Percentiles rank a stretch among this genome's conserved stretches.
phyloP scores from a whole-genome alignment of 2,797 vertebrate genomes.

The Garrulus glandarius region DNA sequence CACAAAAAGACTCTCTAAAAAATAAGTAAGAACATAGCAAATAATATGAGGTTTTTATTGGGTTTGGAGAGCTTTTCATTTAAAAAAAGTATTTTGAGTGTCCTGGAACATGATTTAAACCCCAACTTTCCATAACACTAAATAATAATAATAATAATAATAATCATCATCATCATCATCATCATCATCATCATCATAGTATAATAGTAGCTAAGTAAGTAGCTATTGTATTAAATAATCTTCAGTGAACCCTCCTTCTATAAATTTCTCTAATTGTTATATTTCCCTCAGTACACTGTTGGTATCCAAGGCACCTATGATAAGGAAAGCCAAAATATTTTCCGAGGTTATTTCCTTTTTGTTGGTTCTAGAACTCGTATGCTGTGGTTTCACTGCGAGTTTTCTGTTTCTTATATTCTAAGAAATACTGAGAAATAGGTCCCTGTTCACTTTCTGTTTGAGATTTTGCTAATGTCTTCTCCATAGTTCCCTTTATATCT shows the following conservation, averaged over 20 bases:
- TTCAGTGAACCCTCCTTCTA: neutral
- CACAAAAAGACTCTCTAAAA: neutral
- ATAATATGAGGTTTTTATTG: neutral
- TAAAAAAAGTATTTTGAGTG: neutral
- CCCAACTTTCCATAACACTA: neutral
- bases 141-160: too few species aligned
- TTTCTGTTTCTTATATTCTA: neutral
- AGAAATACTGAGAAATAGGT: neutral
- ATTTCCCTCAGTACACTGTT: neutral
- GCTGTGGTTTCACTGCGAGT: neutral
- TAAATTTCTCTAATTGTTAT: neutral
- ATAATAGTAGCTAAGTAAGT: neutral
- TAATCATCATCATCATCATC: too few species aligned
- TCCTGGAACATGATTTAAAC: neutral
- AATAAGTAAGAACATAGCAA: neutral
- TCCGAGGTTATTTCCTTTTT: neutral
- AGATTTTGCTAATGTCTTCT: neutral
- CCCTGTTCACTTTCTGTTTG: neutral
- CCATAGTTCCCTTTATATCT: neutral
- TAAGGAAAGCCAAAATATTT: neutral
- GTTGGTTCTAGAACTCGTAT: neutral
- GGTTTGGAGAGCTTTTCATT: neutral
- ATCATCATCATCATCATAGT: fast-evolving
- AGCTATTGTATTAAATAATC: neutral
- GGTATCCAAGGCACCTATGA: neutral